Conservation (phyloP, 1,140 invertebrate species). For the Papilio machaon region DNA sequence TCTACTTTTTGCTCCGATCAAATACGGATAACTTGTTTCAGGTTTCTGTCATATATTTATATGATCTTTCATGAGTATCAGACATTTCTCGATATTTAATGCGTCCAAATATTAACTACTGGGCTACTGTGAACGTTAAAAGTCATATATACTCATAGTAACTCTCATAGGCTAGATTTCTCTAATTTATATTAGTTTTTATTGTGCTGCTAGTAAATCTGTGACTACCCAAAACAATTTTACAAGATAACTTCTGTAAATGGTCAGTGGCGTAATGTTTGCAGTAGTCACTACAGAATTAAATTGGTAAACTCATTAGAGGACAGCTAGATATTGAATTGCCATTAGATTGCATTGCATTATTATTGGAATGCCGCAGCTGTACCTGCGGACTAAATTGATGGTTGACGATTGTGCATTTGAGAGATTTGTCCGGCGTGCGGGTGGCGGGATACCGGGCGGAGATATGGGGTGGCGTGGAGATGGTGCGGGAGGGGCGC, state of each 20-base stretch:
- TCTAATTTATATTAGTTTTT: not conserved
- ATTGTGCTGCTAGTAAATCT: not conserved
- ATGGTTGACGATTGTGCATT: slow-evolving; percentile 70
- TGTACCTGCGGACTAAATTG: slow-evolving; percentile 37
- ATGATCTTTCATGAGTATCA: not conserved
- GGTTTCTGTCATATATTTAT: not conserved
- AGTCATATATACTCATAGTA: too few relatives aligned
- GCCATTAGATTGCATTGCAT: slow-evolving; percentile 28
- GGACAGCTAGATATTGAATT: not conserved
- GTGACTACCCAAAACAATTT: too few relatives aligned
- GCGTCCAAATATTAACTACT: not conserved
- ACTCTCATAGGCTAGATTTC: not conserved
- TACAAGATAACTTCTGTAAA: not conserved
- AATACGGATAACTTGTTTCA: slow-evolving; percentile 8
- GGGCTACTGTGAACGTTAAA: not conserved
- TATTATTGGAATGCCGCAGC: slow-evolving; percentile 32
- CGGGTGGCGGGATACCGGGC: slow-evolving; percentile 40
- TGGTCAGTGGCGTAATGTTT: not conserved
- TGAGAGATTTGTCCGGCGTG: slow-evolving; percentile 64
- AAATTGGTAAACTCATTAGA: slow-evolving; percentile 19
- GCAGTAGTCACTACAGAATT: not conserved
- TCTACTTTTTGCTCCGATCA: slow-evolving; percentile 15
- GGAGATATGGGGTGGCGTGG: slow-evolving; percentile 43
- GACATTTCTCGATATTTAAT: not conserved
- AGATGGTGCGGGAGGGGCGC: slow-evolving; percentile 42